A percentile compares a stretch with the other conserved stretches of the same genome.
phyloP scores from a whole-genome alignment of 2,888 invertebrate genomes.

The Drosophila colorata region DNA sequence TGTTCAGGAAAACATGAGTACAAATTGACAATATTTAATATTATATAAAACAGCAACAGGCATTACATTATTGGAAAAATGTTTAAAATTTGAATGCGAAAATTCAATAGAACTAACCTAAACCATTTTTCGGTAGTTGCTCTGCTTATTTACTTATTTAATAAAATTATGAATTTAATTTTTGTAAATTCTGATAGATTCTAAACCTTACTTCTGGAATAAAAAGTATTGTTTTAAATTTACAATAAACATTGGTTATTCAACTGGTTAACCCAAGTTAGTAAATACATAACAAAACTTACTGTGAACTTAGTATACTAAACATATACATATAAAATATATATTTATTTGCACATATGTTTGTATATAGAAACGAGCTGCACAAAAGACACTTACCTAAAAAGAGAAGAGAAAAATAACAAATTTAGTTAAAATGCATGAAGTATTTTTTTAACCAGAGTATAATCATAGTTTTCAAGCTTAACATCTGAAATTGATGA shows the following conservation, averaged over 20 bases:
- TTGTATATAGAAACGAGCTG: not conserved
- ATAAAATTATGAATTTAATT: not conserved
- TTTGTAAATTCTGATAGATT: not conserved
- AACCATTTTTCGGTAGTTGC: not conserved
- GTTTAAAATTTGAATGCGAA: constrained; percentile 7
- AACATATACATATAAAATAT: not conserved
- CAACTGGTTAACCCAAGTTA: constrained; percentile 21
- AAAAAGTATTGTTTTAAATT: not conserved
- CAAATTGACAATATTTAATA: constrained; percentile 6
- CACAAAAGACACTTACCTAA: constrained; percentile 57
- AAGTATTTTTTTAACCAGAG: constrained; percentile 9
- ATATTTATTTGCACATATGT: not conserved
- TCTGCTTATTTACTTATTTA: constrained; percentile 5
- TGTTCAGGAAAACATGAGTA: constrained; percentile 14
- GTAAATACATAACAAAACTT: constrained; percentile 58
- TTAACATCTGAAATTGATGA: constrained; percentile 22
- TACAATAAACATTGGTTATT: constrained; percentile 1
- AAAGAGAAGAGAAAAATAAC: constrained; percentile 42
- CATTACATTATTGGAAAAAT: not conserved
- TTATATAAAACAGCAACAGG: constrained; percentile 9
- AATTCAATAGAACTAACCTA: constrained; percentile 21
- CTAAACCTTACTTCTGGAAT: not conserved
- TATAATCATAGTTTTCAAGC: constrained; percentile 11
- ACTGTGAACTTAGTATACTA: constrained; percentile 62
- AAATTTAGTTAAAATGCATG: constrained; percentile 9